phyloP scores from a whole-genome alignment of 2,113 vertebrate species.

The Pachypanchax playfairii region DNA sequence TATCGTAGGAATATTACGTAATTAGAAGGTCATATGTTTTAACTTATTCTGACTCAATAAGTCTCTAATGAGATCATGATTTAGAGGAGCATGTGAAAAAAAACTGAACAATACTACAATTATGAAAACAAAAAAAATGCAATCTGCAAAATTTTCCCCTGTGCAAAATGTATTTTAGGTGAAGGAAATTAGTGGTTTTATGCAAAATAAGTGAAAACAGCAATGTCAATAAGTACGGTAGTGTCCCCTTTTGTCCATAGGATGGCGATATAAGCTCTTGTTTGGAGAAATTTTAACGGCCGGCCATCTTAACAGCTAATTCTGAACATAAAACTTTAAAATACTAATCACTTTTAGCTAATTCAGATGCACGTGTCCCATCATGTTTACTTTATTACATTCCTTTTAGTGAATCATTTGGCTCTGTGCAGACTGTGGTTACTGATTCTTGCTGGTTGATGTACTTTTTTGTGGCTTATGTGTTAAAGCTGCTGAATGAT shows the following conservation, averaged over 20 bases:
- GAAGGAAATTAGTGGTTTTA: neutral
- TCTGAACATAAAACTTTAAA: constrained; percentile 14
- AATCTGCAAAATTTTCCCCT: neutral
- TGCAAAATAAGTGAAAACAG: neutral
- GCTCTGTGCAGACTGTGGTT: constrained; percentile 48
- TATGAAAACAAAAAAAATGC: no score
- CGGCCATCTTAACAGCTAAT: constrained; percentile 50
- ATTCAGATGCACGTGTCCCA: constrained; percentile 14
- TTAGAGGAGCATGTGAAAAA: no score
- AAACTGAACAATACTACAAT: no score
- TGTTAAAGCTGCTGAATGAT: constrained; percentile 61
- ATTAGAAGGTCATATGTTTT: no score
- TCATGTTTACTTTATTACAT: constrained; percentile 12
- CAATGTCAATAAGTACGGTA: constrained; percentile 33
- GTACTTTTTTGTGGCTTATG: constrained; percentile 49
- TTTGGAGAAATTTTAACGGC: constrained; percentile 13
- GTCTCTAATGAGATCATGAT: no score
- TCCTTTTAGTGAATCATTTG: constrained; percentile 27
- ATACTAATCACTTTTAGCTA: constrained; percentile 15
- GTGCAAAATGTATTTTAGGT: neutral
- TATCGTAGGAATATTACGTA: no score
- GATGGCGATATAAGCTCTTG: constrained; percentile 66
- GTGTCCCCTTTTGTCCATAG: constrained; percentile 53
- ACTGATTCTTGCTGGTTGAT: constrained; percentile 52
- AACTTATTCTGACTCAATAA: no score